Percentiles rank a stretch among this genome's conserved stretches.
Evolutionary conservation across 2,113 vertebrate species (phyloP).

Genomic region (Phylloscopus trochilus): DNA sequence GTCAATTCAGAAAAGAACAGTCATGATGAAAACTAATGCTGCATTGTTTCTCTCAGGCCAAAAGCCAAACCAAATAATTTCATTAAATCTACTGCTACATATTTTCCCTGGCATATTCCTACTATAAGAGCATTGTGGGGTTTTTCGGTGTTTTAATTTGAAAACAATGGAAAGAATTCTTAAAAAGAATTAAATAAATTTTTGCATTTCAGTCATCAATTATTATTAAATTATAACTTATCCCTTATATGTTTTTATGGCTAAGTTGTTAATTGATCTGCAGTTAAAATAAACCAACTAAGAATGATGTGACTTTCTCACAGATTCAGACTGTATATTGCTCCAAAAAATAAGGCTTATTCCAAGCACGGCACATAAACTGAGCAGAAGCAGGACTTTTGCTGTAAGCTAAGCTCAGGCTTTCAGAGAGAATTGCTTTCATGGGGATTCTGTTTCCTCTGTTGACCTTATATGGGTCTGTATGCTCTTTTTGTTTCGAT

Average conservation of each 20-base stretch:
- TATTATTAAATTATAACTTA: not conserved
- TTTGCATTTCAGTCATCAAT: not conserved
- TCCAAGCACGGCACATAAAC: not conserved
- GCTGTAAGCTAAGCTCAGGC: not conserved
- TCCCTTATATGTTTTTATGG: not conserved
- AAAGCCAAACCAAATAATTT: not conserved
- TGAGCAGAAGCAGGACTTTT: not conserved
- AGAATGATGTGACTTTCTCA: not conserved
- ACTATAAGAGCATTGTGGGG: not conserved
- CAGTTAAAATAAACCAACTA: not conserved
- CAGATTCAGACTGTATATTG: not conserved
- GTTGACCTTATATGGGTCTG: not conserved
- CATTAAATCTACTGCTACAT: not conserved
- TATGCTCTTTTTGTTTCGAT: not conserved
- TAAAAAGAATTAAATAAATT: not conserved
- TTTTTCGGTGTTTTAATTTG: not conserved
- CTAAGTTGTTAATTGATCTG: not conserved
- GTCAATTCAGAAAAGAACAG: not conserved
- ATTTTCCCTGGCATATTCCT: not conserved
- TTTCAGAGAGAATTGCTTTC: not conserved
- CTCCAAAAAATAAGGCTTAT: not conserved
- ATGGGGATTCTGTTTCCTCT: not conserved
- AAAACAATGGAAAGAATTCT: not conserved
- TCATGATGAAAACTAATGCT: not conserved
- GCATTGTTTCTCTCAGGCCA: not conserved